Conservation (phyloP, 1,140 invertebrate genomes). For the Trichomalopsis sarcophagae region DNA sequence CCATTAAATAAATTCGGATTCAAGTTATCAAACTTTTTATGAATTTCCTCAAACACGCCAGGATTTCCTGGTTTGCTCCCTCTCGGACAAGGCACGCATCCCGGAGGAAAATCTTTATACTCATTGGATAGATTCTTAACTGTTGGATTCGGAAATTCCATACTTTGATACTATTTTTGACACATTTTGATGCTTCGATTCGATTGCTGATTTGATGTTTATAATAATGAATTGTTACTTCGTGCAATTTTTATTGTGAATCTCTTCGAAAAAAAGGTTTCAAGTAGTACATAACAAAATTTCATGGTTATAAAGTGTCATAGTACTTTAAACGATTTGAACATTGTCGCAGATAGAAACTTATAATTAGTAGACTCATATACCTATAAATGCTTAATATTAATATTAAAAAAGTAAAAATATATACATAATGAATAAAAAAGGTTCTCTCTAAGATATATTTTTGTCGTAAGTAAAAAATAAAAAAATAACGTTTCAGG, state of each 20-base stretch:
- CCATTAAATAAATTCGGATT: conserved; percentile 88
- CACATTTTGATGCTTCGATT: background rate
- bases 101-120: conserved; percentile 33
- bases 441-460: background rate
- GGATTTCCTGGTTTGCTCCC: conserved; percentile 67
- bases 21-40: conserved; percentile 75
- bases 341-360: conserved; percentile 33
- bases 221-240: background rate
- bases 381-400: background rate
- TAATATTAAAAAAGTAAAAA: background rate
- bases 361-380: background rate
- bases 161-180: conserved; percentile 2
- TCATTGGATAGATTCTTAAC: background rate
- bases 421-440: background rate
- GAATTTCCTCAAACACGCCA: conserved; percentile 69
- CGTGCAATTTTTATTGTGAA: background rate
- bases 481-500: background rate
- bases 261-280: background rate
- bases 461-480: background rate
- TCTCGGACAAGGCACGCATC: conserved; percentile 37
- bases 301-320: conserved; percentile 34
- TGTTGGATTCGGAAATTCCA: conserved; percentile 24
- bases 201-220: background rate
- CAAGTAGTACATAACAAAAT: background rate
- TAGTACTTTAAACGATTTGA: conserved; percentile 34